Conservation (phyloP, 2,113 vertebrate species). For the Ophiodon elongatus region DNA sequence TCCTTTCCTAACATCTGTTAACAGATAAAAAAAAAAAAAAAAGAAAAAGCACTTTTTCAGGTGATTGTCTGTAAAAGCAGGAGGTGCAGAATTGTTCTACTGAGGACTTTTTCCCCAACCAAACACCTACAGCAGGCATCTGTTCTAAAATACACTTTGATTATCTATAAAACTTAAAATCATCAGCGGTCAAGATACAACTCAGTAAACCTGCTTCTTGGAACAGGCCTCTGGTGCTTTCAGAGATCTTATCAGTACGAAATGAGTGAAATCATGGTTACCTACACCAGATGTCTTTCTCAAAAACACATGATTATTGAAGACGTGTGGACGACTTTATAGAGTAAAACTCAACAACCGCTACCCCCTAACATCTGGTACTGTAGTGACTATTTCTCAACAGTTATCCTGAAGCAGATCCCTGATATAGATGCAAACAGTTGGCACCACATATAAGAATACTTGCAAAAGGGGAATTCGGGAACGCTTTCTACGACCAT, state of each 20-base stretch:
- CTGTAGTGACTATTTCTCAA: background rate
- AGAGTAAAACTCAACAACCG: background rate
- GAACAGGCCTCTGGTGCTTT: background rate
- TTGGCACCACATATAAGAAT: background rate
- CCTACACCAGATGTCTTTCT: background rate
- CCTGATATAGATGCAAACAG: background rate
- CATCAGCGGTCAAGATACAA: background rate
- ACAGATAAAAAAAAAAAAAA: slow-evolving; percentile 11
- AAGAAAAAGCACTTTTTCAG: slow-evolving; percentile 6
- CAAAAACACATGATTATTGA: background rate
- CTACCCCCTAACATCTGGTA: background rate
- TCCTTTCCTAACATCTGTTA: slow-evolving; percentile 37
- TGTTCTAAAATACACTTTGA: background rate
- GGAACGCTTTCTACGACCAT: too few relatives aligned
- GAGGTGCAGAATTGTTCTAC: background rate
- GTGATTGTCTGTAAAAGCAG: slow-evolving; percentile 11
- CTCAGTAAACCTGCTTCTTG: background rate
- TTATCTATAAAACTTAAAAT: background rate
- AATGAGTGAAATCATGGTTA: background rate
- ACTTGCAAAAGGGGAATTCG: background rate
- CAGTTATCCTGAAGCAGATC: background rate
- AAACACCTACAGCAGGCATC: background rate
- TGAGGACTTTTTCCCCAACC: background rate
- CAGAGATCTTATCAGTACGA: background rate
- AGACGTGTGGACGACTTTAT: background rate